phyloP scores from a whole-genome alignment of 2,888 invertebrate genomes.

The Rhimphoctona megacephalus region DNA sequence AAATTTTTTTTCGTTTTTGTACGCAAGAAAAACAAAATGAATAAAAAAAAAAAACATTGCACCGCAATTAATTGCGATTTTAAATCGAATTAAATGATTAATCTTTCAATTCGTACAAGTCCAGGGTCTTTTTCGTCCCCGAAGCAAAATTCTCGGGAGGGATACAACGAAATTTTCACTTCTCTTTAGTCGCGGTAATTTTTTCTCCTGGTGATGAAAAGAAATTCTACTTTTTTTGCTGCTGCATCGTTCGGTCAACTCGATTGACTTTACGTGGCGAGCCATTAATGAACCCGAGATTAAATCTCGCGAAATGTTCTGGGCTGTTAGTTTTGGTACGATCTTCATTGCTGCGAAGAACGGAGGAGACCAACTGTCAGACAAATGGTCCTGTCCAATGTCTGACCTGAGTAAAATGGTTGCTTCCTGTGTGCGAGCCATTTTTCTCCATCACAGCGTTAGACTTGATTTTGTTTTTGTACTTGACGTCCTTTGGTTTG shows the following conservation, averaged over 20 bases:
- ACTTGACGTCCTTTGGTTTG: conserved; percentile 92
- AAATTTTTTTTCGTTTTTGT: not conserved
- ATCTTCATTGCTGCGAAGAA: conserved; percentile 62
- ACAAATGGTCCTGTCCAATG: conserved; percentile 86
- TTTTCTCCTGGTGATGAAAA: not conserved
- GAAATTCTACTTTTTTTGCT: not conserved
- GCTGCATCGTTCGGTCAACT: conserved; percentile 22
- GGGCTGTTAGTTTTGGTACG: conserved; percentile 14
- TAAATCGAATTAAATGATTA: not conserved
- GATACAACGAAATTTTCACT: not conserved
- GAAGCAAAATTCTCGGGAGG: not conserved
- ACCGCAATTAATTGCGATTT: not conserved
- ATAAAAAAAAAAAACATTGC: not conserved
- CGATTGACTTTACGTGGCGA: conserved; percentile 50
- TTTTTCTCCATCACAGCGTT: conserved; percentile 86
- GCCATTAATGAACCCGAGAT: conserved; percentile 41
- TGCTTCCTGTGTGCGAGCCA: conserved; percentile 78
- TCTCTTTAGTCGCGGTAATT: not conserved
- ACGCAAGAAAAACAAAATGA: no score
- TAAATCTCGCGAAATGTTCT: conserved; percentile 7
- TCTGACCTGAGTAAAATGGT: conserved; percentile 80
- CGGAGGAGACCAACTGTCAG: conserved; percentile 77
- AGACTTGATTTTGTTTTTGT: conserved; percentile 89
- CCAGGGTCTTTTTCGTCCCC: not conserved
- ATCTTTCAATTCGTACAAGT: not conserved